Percentiles rank a stretch among this genome's conserved stretches.
phyloP scores from a whole-genome alignment of 2,888 invertebrate genomes.

The Tachystola acroxantha region DNA sequence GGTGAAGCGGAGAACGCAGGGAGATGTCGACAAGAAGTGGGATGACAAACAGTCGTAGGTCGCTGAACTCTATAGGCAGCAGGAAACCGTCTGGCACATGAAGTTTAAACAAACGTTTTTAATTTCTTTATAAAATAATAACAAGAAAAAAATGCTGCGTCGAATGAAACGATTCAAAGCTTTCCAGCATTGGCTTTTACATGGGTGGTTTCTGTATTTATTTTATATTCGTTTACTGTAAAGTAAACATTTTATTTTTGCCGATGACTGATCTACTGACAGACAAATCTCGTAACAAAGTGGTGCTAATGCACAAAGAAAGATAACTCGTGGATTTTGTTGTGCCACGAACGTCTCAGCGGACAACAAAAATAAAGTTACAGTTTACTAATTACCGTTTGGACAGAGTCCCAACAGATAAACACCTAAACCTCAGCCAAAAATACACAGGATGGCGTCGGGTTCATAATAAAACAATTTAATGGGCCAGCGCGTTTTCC shows the following conservation, averaged over 20 bases:
- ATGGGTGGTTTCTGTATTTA: not conserved
- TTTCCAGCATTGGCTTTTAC: not conserved
- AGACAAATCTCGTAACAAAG: not conserved
- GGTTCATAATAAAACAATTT: constrained; percentile 78
- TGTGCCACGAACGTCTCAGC: constrained; percentile 33
- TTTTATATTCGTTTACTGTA: not conserved
- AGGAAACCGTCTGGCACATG: constrained; percentile 4
- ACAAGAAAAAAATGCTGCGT: not conserved
- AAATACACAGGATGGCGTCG: constrained; percentile 77
- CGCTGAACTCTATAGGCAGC: constrained; percentile 23
- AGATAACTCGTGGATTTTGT: constrained; percentile 23
- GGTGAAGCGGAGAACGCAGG: constrained; percentile 47
- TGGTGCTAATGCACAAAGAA: constrained; percentile 14
- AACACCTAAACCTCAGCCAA: constrained; percentile 76
- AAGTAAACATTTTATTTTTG: constrained; percentile 2
- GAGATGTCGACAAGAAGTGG: constrained; percentile 43
- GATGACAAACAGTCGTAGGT: constrained; percentile 40
- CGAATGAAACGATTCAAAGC: not conserved
- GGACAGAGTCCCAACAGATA: constrained; percentile 75
- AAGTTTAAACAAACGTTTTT: constrained; percentile 1
- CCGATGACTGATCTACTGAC: constrained; percentile 1
- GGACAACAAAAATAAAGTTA: constrained; percentile 57
- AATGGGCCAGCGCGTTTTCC: constrained; percentile 78
- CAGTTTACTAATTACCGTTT: constrained; percentile 73
- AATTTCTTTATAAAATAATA: not conserved